Base-by-base conservation (phyloP, 2,797 vertebrate genomes). In the Hydrolagus colliei region DNA sequence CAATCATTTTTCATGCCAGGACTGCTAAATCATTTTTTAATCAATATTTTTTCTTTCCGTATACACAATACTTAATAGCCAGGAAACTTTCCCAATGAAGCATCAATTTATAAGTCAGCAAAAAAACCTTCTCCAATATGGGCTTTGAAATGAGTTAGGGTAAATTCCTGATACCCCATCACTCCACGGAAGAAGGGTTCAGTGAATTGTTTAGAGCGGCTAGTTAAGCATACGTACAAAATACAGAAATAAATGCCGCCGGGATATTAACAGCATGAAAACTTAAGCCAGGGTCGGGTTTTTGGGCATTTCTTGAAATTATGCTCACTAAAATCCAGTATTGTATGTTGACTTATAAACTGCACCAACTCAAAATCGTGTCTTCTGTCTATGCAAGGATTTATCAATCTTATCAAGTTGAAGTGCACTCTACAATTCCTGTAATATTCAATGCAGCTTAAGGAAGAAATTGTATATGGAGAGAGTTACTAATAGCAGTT, bases 401-500 rank as follows among this genome's bases (percentile, higher is more conserved):
- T 77, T 84, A 63, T 65, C 27, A 16, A 68, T 20, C 9, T 27
- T 68, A 68, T 27, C 65, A 84, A n/a, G 65, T 84, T 84, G 71
- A 67, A 65, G 62, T 16, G 32, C 32, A 84, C 12, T 71, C 18
- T 32, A 41, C 79, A 84, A 68, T 71, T 71, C 32, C 63, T 12
- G 41, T 84, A 84, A 84, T 71, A 68, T 10, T 41, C 63, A 68
- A 68, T 65, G 68, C 78, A 82, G 12, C 41, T 18, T 35, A 68
- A 67, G 16, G 63, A 32, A 82, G 27, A 65, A 82, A 82, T 68
- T 27, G 27, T 27, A 27, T 27, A 27, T 27, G 27, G 27, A 27
- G 27, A 27, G 27, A 27, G 41, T 52, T 52, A 52, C 41, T 52
- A 52, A 52, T 52, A 68, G 9, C 2, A 20, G 16, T 41, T 84